These are phyloP conservation scores for Diplolepis rosae DNA, from an alignment of 2,888 invertebrate species.

Conservation along the genomic window DNA sequence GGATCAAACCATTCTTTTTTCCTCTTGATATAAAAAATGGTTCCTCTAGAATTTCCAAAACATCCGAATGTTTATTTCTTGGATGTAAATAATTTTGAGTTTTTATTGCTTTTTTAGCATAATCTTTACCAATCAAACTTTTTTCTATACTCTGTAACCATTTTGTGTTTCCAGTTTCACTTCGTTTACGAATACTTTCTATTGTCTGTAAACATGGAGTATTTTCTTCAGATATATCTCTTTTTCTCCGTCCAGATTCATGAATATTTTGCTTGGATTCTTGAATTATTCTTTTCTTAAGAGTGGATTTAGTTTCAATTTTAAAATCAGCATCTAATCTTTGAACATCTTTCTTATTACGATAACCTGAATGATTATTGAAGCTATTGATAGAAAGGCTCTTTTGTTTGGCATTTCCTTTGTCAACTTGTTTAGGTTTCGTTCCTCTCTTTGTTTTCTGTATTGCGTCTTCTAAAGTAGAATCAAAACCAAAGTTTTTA, in stretches of 20 bases:
- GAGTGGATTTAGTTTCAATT: no score
- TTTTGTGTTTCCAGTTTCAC: background rate
- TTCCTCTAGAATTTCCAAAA: conserved; percentile 52
- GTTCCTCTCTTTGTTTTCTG: background rate
- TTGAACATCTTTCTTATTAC: no score
- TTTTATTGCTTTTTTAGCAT: background rate
- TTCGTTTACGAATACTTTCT: background rate
- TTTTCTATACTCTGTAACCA: background rate
- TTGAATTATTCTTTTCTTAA: no score
- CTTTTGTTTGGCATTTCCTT: no score
- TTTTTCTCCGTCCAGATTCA: background rate
- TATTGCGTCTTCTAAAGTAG: no score
- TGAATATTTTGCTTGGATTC: background rate
- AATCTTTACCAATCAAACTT: background rate
- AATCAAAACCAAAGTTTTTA: background rate
- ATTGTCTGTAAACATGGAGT: background rate
- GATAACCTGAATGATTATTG: no score
- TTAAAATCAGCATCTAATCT: no score
- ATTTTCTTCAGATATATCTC: background rate
- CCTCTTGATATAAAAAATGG: conserved; percentile 58
- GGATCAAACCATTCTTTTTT: conserved; percentile 42
- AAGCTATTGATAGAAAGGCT: no score
- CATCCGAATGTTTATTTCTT: conserved; percentile 54
- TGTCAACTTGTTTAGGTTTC: background rate
- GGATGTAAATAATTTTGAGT: conserved; percentile 35